Conservation (phyloP, 2,113 vertebrate species). For the Chroicocephalus ridibundus region DNA sequence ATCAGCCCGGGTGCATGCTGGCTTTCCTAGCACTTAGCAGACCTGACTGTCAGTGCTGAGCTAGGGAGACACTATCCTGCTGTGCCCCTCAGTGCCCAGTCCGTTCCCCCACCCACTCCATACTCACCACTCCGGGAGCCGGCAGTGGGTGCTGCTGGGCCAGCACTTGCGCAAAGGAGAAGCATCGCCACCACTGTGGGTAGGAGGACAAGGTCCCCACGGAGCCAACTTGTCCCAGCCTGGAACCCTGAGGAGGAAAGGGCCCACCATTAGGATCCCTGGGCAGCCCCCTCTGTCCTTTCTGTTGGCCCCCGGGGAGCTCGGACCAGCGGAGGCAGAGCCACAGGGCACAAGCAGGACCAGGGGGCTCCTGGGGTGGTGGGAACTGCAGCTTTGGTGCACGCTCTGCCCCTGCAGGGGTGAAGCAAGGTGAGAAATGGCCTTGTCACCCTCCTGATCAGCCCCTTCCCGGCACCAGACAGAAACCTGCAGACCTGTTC, state of each 20-base stretch:
- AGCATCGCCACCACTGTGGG: background rate
- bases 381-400: background rate
- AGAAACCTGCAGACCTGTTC: background rate
- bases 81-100: background rate
- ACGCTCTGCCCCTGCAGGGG: background rate
- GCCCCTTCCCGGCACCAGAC: background rate
- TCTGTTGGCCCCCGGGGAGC: fast-evolving
- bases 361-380: background rate
- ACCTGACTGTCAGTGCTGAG: background rate
- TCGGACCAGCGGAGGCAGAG: background rate
- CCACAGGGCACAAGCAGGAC: background rate
- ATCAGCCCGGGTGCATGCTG: background rate
- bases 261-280: background rate
- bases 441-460: background rate
- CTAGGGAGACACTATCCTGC: background rate
- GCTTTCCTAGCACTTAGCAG: background rate
- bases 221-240: background rate
- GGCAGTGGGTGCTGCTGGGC: background rate
- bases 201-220: background rate
- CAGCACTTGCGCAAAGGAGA: background rate
- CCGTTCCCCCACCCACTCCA: background rate
- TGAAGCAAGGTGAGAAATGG: background rate
- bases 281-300: background rate
- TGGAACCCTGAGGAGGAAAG: conserved; percentile 22
- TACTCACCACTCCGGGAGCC: conserved; percentile 34